Percentiles rank a stretch among this genome's conserved stretches.
Evolutionary conservation across 2,888 invertebrate species (phyloP).

Genomic region (Drosophila multiciliata): DNA sequence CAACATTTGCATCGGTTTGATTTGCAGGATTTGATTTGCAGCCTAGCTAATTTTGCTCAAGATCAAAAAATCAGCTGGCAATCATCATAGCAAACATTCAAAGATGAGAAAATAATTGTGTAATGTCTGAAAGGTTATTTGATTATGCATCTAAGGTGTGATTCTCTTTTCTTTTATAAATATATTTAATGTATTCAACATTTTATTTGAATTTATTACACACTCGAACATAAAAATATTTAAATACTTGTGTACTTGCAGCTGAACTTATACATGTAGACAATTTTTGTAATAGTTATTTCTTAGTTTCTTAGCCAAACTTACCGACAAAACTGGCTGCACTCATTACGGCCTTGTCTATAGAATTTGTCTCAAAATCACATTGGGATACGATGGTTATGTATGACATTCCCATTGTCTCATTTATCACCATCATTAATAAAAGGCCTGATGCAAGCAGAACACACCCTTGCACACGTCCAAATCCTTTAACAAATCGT

Average conservation of each 20-base stretch:
- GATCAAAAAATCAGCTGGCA: too few relatives aligned
- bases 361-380: conserved; percentile 87
- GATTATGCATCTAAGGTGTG: too few relatives aligned
- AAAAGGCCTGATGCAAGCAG: conserved; percentile 88
- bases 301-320: conserved; percentile 16
- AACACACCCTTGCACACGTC: conserved; percentile 87
- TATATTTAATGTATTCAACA: not conserved
- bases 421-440: conserved; percentile 89
- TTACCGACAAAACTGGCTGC: conserved; percentile 89
- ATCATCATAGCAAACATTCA: too few relatives aligned
- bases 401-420: conserved; percentile 89
- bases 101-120: too few relatives aligned
- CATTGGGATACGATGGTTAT: conserved; percentile 90
- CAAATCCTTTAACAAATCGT: conserved; percentile 86
- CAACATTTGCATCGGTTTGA: too few relatives aligned
- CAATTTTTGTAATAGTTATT: not conserved
- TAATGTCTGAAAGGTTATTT: too few relatives aligned
- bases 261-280: not conserved
- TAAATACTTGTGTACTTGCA: not conserved
- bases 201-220: not conserved
- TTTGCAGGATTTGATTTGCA: too few relatives aligned
- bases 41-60: too few relatives aligned
- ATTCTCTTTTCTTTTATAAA: not conserved
- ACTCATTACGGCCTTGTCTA: conserved; percentile 88
- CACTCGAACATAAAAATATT: not conserved